Evolutionary conservation across 2,113 vertebrate species (phyloP).

Genomic region (Brachypteracias leptosomus): DNA sequence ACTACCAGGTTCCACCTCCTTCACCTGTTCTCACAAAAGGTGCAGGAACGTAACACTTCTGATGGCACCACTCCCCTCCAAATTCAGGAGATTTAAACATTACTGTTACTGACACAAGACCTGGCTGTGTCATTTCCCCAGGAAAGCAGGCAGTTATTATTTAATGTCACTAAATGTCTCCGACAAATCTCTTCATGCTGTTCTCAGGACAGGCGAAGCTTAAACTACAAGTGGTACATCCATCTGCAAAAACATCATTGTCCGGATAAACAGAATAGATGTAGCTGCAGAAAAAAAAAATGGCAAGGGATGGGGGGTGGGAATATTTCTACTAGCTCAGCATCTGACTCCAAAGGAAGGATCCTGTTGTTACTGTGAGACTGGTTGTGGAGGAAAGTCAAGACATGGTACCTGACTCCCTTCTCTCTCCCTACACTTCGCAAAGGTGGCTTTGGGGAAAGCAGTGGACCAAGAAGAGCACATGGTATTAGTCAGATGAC

Average conservation of each 20-base stretch:
- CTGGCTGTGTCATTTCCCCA: not conserved
- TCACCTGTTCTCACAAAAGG: not conserved
- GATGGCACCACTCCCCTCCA: not conserved
- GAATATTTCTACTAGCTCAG: not conserved
- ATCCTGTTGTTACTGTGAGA: not conserved
- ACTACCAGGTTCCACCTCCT: not conserved
- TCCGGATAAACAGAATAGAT: not conserved
- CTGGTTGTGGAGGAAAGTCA: not conserved
- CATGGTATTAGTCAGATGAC: not conserved
- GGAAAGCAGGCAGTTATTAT: not conserved
- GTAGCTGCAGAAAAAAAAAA: not conserved
- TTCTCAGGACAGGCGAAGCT: not conserved
- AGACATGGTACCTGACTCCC: not conserved
- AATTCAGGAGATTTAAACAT: not conserved
- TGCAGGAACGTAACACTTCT: not conserved
- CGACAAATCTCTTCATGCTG: not conserved
- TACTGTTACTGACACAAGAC: not conserved
- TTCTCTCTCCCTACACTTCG: not conserved
- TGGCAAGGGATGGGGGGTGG: accelerated
- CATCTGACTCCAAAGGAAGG: not conserved
- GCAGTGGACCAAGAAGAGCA: not conserved
- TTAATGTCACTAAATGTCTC: not conserved
- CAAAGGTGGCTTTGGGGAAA: not conserved
- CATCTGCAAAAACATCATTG: not conserved
- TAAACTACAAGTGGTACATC: not conserved